These are phyloP conservation scores for rat (Rattus norvegicus) DNA, from an alignment of 2,113 vertebrate species.

Conservation along the genomic window DNA sequence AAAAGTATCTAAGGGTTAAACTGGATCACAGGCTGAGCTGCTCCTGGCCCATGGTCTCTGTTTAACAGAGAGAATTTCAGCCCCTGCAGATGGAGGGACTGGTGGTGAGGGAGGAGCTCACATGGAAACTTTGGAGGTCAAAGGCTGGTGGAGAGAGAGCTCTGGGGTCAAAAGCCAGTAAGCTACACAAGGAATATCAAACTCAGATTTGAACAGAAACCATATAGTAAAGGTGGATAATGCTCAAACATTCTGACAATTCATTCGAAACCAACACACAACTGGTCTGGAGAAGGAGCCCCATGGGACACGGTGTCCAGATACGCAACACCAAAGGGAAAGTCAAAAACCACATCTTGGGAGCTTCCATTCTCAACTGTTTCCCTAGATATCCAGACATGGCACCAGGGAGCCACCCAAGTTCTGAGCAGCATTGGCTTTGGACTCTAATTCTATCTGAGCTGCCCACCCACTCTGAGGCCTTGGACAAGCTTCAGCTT, in stretches of 20 bases:
- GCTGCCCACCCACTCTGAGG: too few species aligned
- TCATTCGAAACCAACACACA: background rate
- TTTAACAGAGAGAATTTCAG: background rate
- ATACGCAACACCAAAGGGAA: background rate
- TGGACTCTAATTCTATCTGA: background rate
- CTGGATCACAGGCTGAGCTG: background rate
- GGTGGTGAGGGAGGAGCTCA: background rate
- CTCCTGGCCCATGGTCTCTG: background rate
- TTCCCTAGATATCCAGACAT: background rate
- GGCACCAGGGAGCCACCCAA: fast-evolving
- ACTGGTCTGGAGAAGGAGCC: background rate
- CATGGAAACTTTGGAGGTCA: background rate
- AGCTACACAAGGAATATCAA: background rate
- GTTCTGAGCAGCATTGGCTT: background rate
- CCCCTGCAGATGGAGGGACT: background rate
- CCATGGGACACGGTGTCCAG: background rate
- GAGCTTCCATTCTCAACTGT: background rate
- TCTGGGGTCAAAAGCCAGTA: background rate
- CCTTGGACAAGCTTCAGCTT: background rate
- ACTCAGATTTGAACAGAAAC: background rate
- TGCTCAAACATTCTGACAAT: background rate
- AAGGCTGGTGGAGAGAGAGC: background rate
- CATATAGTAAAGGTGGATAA: background rate
- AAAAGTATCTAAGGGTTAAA: background rate
- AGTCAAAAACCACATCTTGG: background rate